A percentile compares a stretch with the other conserved stretches of the same genome.
phyloP scores from a whole-genome alignment of 37 sponge, comb jelly and placozoan species.

The Eunapius fragilis region DNA sequence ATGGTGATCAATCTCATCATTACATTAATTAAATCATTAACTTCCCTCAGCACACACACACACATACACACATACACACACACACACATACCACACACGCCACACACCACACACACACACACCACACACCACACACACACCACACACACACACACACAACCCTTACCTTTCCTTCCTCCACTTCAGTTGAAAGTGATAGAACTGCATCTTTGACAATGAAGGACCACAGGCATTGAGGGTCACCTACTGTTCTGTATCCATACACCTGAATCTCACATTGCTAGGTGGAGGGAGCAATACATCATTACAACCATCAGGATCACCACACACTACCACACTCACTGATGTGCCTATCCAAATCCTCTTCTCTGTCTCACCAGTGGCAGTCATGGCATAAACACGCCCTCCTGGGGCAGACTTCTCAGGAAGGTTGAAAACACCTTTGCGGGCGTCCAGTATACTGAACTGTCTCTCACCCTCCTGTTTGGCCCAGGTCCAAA shows the following conservation, averaged over 20 bases:
- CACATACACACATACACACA: neutral
- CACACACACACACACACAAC: neutral
- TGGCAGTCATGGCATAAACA: slow-evolving; percentile 83
- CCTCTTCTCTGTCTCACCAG: slow-evolving; percentile 83
- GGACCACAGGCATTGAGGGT: slow-evolving; percentile 77
- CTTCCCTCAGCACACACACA: too few species aligned
- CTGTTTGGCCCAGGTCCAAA: slow-evolving; percentile 81
- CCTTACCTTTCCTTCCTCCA: slow-evolving; percentile 76
- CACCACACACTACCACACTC: slow-evolving; percentile 6
- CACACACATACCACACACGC: neutral
- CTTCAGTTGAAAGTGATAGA: slow-evolving; percentile 63
- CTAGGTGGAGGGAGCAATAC: slow-evolving; percentile 17
- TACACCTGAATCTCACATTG: slow-evolving; percentile 85
- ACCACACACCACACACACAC: too few species aligned
- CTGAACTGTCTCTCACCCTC: slow-evolving; percentile 69
- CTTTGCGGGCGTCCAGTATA: slow-evolving; percentile 68
- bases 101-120: neutral
- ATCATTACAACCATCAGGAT: neutral
- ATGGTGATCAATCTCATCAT: too few species aligned
- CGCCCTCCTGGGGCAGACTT: slow-evolving; percentile 73
- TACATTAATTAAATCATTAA: too few species aligned
- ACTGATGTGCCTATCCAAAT: slow-evolving; percentile 86
- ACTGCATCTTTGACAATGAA: slow-evolving; percentile 76
- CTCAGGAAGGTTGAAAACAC: slow-evolving; percentile 70
- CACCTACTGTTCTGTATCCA: slow-evolving; percentile 64